Conservation (phyloP, 1,140 invertebrate species). For the Paramacrobiotus metropolitanus region DNA sequence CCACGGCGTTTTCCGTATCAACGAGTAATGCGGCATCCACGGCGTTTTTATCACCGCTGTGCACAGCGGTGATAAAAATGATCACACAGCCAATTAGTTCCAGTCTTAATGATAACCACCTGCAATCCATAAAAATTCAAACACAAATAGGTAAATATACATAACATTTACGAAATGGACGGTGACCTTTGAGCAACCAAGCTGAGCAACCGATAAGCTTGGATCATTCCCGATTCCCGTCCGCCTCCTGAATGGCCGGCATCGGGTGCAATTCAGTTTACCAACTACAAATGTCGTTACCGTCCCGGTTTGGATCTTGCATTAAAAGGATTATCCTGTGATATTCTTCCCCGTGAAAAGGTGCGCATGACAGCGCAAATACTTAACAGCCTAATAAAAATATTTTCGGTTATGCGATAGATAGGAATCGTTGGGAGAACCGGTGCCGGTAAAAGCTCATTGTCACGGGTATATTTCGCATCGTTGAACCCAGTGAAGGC, state of each 20-base stretch:
- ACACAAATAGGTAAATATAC: background rate
- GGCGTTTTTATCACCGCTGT: too few species aligned
- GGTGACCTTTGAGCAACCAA: background rate
- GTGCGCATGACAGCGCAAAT: slow-evolving; percentile 11
- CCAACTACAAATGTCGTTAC: slow-evolving; percentile 17
- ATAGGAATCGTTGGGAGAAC: slow-evolving; percentile 53
- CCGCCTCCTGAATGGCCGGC: slow-evolving; percentile 16
- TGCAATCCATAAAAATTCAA: too few species aligned
- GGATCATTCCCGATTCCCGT: slow-evolving; percentile 10
- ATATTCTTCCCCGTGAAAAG: slow-evolving; percentile 16
- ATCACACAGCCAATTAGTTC: too few species aligned
- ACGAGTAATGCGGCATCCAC: too few species aligned
- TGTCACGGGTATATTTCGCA: slow-evolving; percentile 57
- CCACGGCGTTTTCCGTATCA: background rate
- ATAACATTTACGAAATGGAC: background rate
- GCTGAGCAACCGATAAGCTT: slow-evolving; percentile 10
- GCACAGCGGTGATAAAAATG: too few species aligned
- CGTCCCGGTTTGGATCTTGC: slow-evolving; percentile 16
- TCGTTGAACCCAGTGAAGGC: slow-evolving; percentile 58
- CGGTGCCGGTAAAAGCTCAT: slow-evolving; percentile 71
- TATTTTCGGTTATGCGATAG: slow-evolving; percentile 11
- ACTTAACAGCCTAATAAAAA: background rate
- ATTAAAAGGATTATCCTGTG: slow-evolving; percentile 14
- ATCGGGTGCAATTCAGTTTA: slow-evolving; percentile 13
- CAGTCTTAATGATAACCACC: too few species aligned